Evolutionary conservation across 2,888 invertebrate genomes (phyloP).

Genomic region (Venusia cambrica): DNA sequence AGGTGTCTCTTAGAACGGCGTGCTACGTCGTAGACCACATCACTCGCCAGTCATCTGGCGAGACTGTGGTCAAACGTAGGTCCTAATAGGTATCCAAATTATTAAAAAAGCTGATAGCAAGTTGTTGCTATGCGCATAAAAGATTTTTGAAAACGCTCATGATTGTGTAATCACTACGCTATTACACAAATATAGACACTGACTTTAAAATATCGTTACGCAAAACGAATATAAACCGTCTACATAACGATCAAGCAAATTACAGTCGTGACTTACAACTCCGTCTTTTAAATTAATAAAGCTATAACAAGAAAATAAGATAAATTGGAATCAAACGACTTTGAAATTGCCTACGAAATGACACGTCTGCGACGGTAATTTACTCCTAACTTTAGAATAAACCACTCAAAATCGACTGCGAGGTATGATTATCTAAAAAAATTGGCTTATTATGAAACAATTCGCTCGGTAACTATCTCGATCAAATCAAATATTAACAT

Average conservation of each 20-base stretch:
- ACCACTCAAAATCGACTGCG: slow-evolving; percentile 50
- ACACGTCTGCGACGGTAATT: slow-evolving; percentile 65
- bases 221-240: slow-evolving; percentile 31
- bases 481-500: slow-evolving; percentile 75
- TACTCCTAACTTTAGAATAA: slow-evolving; percentile 54
- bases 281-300: slow-evolving; percentile 41
- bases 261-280: slow-evolving; percentile 29
- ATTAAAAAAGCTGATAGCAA: too few relatives aligned
- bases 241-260: slow-evolving; percentile 32
- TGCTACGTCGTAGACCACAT: too few relatives aligned
- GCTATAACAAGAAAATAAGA: slow-evolving; percentile 56
- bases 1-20: too few relatives aligned
- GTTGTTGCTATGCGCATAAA: too few relatives aligned
- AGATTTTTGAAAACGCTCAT: too few relatives aligned
- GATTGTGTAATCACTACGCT: too few relatives aligned
- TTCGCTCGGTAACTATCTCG: slow-evolving; percentile 68
- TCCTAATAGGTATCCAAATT: too few relatives aligned
- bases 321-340: slow-evolving; percentile 68
- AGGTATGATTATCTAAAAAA: slow-evolving; percentile 66
- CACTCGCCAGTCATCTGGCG: too few relatives aligned
- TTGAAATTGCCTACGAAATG: slow-evolving; percentile 67
- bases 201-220: too few relatives aligned
- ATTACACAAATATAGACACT: too few relatives aligned
- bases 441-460: slow-evolving; percentile 77
- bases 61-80: too few relatives aligned